Evolutionary conservation across 2,113 vertebrate species (phyloP).

Genomic region (Anhinga anhinga): DNA sequence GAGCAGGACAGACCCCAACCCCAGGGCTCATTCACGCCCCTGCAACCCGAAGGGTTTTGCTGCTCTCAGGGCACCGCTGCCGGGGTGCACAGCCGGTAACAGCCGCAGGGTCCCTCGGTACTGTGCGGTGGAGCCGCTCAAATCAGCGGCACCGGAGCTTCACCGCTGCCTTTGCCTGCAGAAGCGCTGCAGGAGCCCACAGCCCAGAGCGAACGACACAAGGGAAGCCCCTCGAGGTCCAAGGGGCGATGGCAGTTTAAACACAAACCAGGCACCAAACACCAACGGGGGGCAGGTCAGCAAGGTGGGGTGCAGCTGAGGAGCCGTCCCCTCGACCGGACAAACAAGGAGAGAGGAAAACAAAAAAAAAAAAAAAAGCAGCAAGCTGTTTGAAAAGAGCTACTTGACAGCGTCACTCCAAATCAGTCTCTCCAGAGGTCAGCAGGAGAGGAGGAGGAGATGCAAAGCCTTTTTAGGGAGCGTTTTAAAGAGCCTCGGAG

Average conservation of each 20-base stretch:
- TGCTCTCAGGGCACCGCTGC: background rate
- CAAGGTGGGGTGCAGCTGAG: background rate
- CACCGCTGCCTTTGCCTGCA: background rate
- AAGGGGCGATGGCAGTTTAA: background rate
- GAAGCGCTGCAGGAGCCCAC: background rate
- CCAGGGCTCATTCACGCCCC: fast-evolving
- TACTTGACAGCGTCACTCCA: background rate
- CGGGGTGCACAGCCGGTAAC: fast-evolving
- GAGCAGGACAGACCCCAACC: background rate
- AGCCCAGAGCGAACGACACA: fast-evolving
- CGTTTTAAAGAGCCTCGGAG: background rate
- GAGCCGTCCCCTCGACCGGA: fast-evolving
- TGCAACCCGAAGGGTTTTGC: too few relatives aligned
- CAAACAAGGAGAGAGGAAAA: background rate
- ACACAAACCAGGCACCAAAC: background rate
- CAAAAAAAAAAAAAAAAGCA: background rate
- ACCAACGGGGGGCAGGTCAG: background rate
- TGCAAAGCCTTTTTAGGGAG: conserved; percentile 16
- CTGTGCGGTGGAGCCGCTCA: background rate
- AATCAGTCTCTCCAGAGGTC: background rate
- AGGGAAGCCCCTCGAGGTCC: background rate
- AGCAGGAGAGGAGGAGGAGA: background rate
- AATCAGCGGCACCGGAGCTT: background rate
- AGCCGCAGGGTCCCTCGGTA: fast-evolving
- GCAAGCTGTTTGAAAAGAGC: background rate